Evolutionary conservation across 92 coral and sea anemone species (phyloP).

Genomic region (Porites divaricata): DNA sequence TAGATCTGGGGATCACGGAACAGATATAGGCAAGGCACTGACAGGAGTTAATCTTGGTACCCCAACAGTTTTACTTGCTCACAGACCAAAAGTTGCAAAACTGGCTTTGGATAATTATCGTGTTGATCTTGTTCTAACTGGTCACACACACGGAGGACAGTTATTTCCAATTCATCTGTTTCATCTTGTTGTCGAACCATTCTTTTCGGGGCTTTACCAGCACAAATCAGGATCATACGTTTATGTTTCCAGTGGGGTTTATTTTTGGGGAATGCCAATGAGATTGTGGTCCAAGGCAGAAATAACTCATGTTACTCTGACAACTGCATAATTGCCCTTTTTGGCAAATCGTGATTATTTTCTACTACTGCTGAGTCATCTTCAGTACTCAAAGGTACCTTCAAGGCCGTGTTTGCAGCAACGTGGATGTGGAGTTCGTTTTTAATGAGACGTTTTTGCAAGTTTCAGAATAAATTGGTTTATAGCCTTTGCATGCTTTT

Average conservation of each 20-base stretch:
- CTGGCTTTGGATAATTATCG: slow-evolving; percentile 65
- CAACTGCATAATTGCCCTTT: not conserved
- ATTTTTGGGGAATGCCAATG: slow-evolving; percentile 96
- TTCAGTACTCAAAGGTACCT: too few relatives aligned
- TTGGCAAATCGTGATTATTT: too few relatives aligned
- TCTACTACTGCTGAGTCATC: too few relatives aligned
- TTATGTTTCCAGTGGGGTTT: slow-evolving; percentile 80
- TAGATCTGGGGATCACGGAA: slow-evolving; percentile 90
- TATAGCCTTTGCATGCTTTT: too few relatives aligned
- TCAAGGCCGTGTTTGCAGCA: too few relatives aligned
- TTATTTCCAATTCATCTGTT: slow-evolving; percentile 80
- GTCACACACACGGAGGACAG: slow-evolving; percentile 93
- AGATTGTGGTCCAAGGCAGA: slow-evolving; percentile 79
- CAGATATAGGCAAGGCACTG: slow-evolving; percentile 70
- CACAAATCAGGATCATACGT: slow-evolving; percentile 72
- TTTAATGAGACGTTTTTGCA: too few relatives aligned
- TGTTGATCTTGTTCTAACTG: slow-evolving; percentile 74
- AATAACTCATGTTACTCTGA: slow-evolving; percentile 70
- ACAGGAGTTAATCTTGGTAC: slow-evolving; percentile 59
- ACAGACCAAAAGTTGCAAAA: slow-evolving; percentile 82
- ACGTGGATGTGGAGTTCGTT: too few relatives aligned
- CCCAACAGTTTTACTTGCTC: slow-evolving; percentile 78
- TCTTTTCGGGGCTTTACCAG: slow-evolving; percentile 77
- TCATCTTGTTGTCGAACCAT: slow-evolving; percentile 77
- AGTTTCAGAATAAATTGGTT: too few relatives aligned